Base-by-base conservation (phyloP, 2,888 invertebrate species). In the Drosophila ezoana region DNA sequence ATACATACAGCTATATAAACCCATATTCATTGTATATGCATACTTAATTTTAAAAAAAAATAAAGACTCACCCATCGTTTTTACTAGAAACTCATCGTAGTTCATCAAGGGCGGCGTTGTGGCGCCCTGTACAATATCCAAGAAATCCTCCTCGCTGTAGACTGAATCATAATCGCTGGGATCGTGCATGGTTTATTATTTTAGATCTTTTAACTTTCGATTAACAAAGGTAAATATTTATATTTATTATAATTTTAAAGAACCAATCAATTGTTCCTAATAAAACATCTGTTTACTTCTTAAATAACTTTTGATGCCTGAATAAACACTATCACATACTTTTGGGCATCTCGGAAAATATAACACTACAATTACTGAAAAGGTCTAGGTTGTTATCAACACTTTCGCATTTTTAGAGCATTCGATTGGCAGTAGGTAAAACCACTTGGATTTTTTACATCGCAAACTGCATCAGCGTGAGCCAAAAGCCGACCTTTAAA, bases 121-220 rank as follows among this genome's bases (percentile, higher is more conserved):
- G 9, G 85, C 84, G 6, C 71, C 89, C 40, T 61, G 69, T 3
- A 85, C 70, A 11, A 76, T 52, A 56, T 81, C 69, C 20, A 68
- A 16, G 11, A 57, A 79, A 3, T 89, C 87, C 58, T 82, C 70
- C 2, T 87, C 85, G 47, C 81, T 87, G 37, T 61, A 87, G 11
- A 89, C 87, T 1, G 85, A 84, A 67, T 84, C 89, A 69, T 84
- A 85, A 71, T 89, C 81, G 49, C 56, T 70, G 4, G 91, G 79
- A 74, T 91, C 89, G 47, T 86, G 79, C 87, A 89, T 90, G 41
- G 10, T 44, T 48, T 10, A 32, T 32, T n/a, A 13, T 40, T 10
- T 41, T 10, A n/a, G 8, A 20, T 6, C 40, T 35, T 20, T 20
- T 18, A 20, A 9, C 28, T 28, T 28, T 28, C 8, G 28, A 2